A percentile compares a stretch with the other conserved stretches of the same genome.
Conservation (phyloP, 2,797 vertebrate species). For the Onychomys arenicola region DNA sequence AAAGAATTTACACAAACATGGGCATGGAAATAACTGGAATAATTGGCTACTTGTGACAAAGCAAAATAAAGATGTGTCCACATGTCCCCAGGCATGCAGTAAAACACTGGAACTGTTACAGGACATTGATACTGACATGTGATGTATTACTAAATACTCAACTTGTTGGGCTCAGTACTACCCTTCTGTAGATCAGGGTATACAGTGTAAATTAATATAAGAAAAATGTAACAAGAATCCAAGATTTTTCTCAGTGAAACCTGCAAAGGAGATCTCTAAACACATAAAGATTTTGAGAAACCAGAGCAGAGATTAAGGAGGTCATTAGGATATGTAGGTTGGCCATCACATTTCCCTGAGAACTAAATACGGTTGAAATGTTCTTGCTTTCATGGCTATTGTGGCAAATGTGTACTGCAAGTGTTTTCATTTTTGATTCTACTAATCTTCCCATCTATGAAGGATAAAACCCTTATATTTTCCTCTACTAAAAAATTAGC, state of each 20-base stretch:
- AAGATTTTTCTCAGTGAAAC: background rate
- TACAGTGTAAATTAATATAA: background rate
- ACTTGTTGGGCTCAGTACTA: background rate
- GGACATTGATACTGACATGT: background rate
- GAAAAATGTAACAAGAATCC: background rate
- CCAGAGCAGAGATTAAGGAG: background rate
- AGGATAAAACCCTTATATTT: background rate
- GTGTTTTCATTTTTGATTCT: background rate
- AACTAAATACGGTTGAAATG: background rate
- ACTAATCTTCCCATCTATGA: background rate
- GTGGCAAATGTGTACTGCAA: background rate
- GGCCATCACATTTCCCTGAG: background rate
- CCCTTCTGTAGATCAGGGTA: background rate
- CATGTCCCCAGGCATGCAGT: background rate
- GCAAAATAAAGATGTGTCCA: background rate
- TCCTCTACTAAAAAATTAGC: background rate
- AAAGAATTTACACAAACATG: background rate
- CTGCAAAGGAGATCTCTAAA: background rate
- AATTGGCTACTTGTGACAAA: background rate
- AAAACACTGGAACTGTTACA: background rate
- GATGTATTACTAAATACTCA: background rate
- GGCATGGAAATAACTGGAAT: background rate
- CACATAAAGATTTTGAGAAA: background rate
- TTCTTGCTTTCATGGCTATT: background rate
- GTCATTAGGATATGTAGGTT: background rate